Conservation (phyloP, 2,888 invertebrate species). For the Cotesia congregata region DNA sequence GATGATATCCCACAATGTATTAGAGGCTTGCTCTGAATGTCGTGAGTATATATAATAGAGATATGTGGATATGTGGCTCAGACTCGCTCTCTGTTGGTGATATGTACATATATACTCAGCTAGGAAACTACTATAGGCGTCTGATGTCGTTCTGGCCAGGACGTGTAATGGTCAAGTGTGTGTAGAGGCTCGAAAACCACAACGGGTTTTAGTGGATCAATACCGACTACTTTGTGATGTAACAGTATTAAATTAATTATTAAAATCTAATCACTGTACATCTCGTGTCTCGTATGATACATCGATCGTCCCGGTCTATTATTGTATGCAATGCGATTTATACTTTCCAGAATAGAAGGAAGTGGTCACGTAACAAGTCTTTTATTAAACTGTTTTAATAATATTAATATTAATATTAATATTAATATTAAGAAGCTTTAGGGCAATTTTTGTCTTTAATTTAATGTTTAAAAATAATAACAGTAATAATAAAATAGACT, state of each 20-base stretch:
- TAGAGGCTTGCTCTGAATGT: background rate
- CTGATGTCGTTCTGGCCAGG: background rate
- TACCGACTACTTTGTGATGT: background rate
- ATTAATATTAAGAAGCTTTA: too few relatives aligned
- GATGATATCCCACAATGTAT: constrained; percentile 6
- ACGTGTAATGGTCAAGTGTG: background rate
- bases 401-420: too few relatives aligned
- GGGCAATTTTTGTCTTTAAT: too few relatives aligned
- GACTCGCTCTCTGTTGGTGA: background rate
- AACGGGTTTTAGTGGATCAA: constrained; percentile 1
- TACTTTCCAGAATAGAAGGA: too few relatives aligned
- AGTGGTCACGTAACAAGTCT: too few relatives aligned
- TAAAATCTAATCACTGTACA: background rate
- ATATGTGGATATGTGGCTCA: background rate
- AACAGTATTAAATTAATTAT: background rate
- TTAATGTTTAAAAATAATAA: too few relatives aligned
- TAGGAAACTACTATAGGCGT: background rate
- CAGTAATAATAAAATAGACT: too few relatives aligned
- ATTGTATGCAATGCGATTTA: background rate
- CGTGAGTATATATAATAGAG: background rate
- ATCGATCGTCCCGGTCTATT: background rate
- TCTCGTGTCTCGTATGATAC: background rate
- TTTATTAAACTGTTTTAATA: too few relatives aligned
- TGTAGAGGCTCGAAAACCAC: background rate
- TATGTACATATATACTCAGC: background rate